A percentile compares a stretch with the other conserved stretches of the same genome.
Conservation (phyloP, 2,888 invertebrate species). For the Chydorus sphaericus region DNA sequence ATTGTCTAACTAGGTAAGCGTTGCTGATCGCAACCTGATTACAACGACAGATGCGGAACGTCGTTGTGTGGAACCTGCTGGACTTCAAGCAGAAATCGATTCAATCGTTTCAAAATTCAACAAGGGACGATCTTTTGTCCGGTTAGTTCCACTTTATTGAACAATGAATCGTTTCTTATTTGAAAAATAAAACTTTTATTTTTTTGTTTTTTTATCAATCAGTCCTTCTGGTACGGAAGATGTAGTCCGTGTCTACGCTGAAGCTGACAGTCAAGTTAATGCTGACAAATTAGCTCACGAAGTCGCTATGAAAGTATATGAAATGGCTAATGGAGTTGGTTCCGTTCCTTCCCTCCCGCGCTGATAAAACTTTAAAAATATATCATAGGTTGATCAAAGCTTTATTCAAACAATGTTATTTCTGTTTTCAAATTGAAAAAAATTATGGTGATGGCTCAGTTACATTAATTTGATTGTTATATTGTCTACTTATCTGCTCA, state of each 20-base stretch:
- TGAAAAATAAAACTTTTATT: constrained; percentile 1
- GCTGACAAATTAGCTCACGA: constrained; percentile 57
- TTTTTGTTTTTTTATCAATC: constrained; percentile 14
- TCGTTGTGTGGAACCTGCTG: constrained; percentile 58
- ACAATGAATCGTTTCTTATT: background rate
- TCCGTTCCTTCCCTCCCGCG: background rate
- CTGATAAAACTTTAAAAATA: too few species aligned
- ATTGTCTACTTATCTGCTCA: too few species aligned
- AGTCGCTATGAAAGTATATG: constrained; percentile 57
- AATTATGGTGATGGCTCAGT: too few species aligned
- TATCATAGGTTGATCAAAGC: too few species aligned
- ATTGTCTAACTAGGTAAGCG: background rate
- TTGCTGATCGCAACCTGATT: constrained; percentile 61
- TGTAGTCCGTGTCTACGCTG: constrained; percentile 87
- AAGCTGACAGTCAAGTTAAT: constrained; percentile 58
- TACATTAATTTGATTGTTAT: too few species aligned
- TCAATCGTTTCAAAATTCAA: constrained; percentile 48
- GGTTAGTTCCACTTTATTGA: constrained; percentile 30
- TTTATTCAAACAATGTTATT: too few species aligned
- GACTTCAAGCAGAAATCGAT: constrained; percentile 68
- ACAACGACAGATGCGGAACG: constrained; percentile 79
- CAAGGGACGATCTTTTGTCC: constrained; percentile 71
- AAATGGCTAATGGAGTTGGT: constrained; percentile 66
- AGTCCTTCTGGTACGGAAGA: constrained; percentile 97
- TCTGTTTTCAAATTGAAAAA: too few species aligned